Evolutionary conservation across 2,888 invertebrate species (phyloP).

Genomic region (Agrenia bidenticulata): DNA sequence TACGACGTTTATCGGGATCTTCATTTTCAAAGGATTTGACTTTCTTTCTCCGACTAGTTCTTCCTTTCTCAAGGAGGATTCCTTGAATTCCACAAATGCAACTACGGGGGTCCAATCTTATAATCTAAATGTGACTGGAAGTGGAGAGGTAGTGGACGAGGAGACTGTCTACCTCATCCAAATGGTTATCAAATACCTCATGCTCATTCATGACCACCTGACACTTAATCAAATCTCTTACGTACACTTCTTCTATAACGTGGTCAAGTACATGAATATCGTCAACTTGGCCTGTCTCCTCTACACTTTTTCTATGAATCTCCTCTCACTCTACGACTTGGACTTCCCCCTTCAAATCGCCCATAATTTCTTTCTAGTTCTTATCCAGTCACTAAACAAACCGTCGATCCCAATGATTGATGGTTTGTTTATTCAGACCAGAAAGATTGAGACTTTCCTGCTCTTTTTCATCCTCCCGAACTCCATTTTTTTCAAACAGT

Average conservation of each 20-base stretch:
- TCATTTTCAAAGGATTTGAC: constrained; percentile 15
- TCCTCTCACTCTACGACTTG: constrained; percentile 12
- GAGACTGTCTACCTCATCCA: constrained; percentile 15
- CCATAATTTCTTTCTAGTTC: constrained; percentile 5
- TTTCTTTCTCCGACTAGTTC: constrained; percentile 8
- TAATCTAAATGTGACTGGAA: neutral
- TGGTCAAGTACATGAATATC: constrained; percentile 21
- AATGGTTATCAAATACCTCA: constrained; percentile 3
- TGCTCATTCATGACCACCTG: constrained; percentile 13
- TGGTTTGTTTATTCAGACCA: neutral
- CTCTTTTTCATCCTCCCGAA: constrained; percentile 19
- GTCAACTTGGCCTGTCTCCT: constrained; percentile 18
- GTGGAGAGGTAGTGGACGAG: neutral
- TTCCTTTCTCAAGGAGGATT: neutral
- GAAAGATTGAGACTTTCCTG: constrained; percentile 6
- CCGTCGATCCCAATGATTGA: neutral
- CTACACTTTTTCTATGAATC: constrained; percentile 19
- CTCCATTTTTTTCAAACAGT: constrained; percentile 18
- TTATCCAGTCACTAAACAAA: neutral
- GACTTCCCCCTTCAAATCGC: constrained; percentile 24
- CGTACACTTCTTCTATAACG: constrained; percentile 19
- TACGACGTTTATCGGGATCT: constrained; percentile 19
- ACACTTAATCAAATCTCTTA: constrained; percentile 24
- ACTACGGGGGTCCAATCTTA: neutral
- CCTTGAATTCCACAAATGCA: neutral